These are phyloP conservation scores for Pseudoips prasinana DNA, from an alignment of 2,888 invertebrate genomes.

Conservation along the genomic window DNA sequence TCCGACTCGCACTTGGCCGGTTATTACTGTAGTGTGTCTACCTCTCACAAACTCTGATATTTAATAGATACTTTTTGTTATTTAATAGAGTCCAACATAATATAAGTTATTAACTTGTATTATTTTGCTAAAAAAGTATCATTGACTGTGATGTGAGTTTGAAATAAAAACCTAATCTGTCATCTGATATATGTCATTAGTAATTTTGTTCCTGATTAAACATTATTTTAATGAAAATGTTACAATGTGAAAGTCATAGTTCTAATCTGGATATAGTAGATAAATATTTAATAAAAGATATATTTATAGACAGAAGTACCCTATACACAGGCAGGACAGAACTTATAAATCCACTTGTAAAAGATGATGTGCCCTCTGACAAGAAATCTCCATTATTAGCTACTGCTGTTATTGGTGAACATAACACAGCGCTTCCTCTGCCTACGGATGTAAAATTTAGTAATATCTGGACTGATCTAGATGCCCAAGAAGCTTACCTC, in stretches of 20 bases:
- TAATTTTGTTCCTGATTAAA: constrained; percentile 11
- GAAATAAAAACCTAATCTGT: too few species aligned
- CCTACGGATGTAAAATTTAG: constrained; percentile 35
- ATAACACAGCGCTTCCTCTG: constrained; percentile 59
- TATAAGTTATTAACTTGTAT: too few species aligned
- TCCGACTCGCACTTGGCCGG: too few species aligned
- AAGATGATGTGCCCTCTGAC: constrained; percentile 14
- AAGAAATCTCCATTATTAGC: constrained; percentile 44
- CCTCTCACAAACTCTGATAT: too few species aligned
- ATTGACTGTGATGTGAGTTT: too few species aligned
- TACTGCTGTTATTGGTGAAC: constrained; percentile 57
- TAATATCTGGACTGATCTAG: constrained; percentile 75
- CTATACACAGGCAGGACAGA: constrained; percentile 42
- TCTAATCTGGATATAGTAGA: constrained; percentile 48
- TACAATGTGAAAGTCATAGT: constrained; percentile 28
- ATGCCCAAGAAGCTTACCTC: constrained; percentile 74
- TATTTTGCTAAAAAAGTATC: too few species aligned
- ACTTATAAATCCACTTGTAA: constrained; percentile 21
- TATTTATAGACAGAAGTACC: constrained; percentile 37
- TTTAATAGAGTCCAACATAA: too few species aligned
- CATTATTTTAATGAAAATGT: constrained; percentile 3
- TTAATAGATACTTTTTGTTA: too few species aligned
- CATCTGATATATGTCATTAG: too few species aligned
- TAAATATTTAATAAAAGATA: constrained; percentile 38
- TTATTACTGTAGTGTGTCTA: too few species aligned